These are phyloP conservation scores for Physeter macrocephalus DNA, from an alignment of 2,113 vertebrate genomes.

Conservation along the genomic window DNA sequence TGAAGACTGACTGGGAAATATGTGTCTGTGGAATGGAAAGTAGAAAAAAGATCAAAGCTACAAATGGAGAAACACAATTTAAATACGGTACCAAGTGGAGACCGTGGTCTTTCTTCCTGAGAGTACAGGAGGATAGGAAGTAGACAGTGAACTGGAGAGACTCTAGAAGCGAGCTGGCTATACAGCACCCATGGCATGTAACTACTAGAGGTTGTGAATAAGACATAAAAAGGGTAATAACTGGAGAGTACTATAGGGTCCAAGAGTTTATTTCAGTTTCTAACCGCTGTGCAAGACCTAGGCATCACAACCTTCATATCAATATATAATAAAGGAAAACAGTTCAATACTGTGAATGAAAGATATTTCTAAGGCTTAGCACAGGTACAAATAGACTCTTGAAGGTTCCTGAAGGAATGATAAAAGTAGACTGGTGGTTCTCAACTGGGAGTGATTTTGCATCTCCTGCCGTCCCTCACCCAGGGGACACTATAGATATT, in stretches of 20 bases:
- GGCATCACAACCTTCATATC: background rate
- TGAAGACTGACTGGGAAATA: background rate
- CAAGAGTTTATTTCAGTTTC: background rate
- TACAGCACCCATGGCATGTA: background rate
- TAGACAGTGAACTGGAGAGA: background rate
- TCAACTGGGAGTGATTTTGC: background rate
- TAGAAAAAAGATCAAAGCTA: background rate
- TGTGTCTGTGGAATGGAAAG: background rate
- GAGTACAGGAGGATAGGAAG: background rate
- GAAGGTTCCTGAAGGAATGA: background rate
- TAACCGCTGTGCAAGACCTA: background rate
- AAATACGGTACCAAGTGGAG: background rate
- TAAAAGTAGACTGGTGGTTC: background rate
- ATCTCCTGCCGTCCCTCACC: accelerated
- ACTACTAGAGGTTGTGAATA: too few relatives aligned
- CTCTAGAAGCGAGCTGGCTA: background rate
- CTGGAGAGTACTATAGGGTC: background rate
- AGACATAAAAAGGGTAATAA: background rate
- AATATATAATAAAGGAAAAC: background rate
- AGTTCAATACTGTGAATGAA: background rate
- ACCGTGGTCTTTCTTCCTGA: background rate
- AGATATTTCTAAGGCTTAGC: background rate
- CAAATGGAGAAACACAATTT: background rate
- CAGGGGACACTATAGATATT: background rate
- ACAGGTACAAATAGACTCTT: background rate